phyloP scores from a whole-genome alignment of 2,888 invertebrate species.

The Xanthia icteritia region DNA sequence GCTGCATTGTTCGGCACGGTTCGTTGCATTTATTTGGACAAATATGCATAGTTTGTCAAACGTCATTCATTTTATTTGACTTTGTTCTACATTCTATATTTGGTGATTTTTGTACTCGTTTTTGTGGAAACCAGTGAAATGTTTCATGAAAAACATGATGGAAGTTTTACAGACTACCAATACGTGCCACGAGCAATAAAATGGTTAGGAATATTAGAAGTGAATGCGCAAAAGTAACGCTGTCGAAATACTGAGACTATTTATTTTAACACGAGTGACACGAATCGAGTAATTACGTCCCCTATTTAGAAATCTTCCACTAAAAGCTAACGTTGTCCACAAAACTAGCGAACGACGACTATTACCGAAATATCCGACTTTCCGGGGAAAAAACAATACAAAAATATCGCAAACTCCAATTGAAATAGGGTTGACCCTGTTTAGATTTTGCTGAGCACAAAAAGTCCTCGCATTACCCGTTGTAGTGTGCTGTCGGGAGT shows the following conservation, averaged over 20 bases:
- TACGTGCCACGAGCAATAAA: not conserved
- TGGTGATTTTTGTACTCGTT: constrained; percentile 22
- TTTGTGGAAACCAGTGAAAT: constrained; percentile 30
- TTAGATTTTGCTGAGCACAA: constrained; percentile 68
- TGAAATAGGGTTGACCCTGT: constrained; percentile 65
- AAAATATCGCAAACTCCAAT: constrained; percentile 61
- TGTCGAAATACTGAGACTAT: constrained; percentile 5
- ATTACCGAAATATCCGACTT: constrained; percentile 50
- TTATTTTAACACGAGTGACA: constrained; percentile 18
- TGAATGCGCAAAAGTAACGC: not conserved
- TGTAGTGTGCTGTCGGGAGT: constrained; percentile 54
- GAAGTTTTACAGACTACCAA: constrained; percentile 6
- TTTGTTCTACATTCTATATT: constrained; percentile 37
- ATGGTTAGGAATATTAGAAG: not conserved
- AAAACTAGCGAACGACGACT: constrained; percentile 44
- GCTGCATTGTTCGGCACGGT: constrained; percentile 71
- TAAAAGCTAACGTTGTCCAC: constrained; percentile 56
- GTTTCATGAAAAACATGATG: constrained; percentile 24
- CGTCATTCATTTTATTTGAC: constrained; percentile 70
- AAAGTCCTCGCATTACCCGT: constrained; percentile 61
- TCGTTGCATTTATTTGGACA: constrained; percentile 69
- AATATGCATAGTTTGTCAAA: constrained; percentile 70
- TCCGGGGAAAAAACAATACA: constrained; percentile 53
- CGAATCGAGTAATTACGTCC: constrained; percentile 42
- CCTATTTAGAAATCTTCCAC: constrained; percentile 38